Evolutionary conservation across 2,888 invertebrate genomes (phyloP).

Genomic region (Odontocerum albicorne): DNA sequence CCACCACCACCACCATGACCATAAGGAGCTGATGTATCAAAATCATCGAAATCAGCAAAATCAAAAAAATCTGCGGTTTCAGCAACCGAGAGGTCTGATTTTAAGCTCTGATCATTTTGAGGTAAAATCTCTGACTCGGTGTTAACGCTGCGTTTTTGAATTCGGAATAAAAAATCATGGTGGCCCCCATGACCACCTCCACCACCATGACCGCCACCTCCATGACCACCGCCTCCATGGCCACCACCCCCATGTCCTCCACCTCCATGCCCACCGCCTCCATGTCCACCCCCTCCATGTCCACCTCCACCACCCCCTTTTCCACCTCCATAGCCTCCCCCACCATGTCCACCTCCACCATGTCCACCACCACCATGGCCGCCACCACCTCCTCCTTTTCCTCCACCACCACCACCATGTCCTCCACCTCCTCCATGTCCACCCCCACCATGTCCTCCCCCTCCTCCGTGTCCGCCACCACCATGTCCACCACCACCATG

Average conservation of each 20-base stretch:
- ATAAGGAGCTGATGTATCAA: background rate
- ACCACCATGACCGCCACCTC: conserved; percentile 21
- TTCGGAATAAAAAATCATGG: too few relatives aligned
- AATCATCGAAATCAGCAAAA: too few relatives aligned
- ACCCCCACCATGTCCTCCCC: background rate
- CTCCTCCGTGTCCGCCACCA: conserved; percentile 5
- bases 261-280: conserved; percentile 25
- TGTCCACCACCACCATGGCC: background rate
- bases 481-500: conserved; percentile 6
- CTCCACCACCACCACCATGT: background rate
- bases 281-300: conserved; percentile 32
- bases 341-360: conserved; percentile 6
- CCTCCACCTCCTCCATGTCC: conserved; percentile 12
- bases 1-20: conserved; percentile 9
- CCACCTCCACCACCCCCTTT: too few relatives aligned
- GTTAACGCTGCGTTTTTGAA: too few relatives aligned
- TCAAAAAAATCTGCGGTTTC: too few relatives aligned
- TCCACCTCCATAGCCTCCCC: conserved; percentile 6
- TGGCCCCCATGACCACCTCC: too few relatives aligned
- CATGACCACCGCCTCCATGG: conserved; percentile 20
- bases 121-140: too few relatives aligned
- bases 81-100: too few relatives aligned
- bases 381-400: background rate
- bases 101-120: too few relatives aligned
- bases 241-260: conserved; percentile 20